Conservation (phyloP, 2,113 vertebrate genomes). For the Thunnus maccoyii region DNA sequence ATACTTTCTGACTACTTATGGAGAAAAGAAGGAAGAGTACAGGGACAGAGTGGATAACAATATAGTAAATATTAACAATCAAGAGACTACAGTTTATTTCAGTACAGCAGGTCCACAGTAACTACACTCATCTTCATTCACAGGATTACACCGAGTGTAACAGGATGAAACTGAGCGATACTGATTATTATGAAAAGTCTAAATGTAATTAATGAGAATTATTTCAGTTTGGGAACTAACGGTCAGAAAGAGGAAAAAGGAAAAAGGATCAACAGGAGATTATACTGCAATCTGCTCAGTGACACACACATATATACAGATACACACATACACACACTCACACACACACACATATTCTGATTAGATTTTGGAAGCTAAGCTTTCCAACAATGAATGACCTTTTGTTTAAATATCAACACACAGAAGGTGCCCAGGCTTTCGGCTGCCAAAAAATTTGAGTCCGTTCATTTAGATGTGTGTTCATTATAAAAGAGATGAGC, state of each 20-base stretch:
- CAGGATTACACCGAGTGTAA: not conserved
- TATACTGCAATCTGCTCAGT: slow-evolving; percentile 70
- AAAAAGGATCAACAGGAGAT: slow-evolving; percentile 68
- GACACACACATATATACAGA: slow-evolving; percentile 16
- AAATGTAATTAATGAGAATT: slow-evolving; percentile 61
- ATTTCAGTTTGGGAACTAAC: slow-evolving; percentile 48
- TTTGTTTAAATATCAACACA: slow-evolving; percentile 77
- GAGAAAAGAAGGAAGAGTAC: too few relatives aligned
- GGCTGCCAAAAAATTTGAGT: slow-evolving; percentile 61
- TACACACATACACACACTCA: slow-evolving; percentile 18
- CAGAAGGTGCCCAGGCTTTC: slow-evolving; percentile 70
- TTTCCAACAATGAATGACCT: slow-evolving; percentile 74
- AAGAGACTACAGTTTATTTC: not conserved
- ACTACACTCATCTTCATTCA: not conserved
- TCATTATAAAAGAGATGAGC: slow-evolving; percentile 34
- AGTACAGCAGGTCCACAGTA: not conserved
- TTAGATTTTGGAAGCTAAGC: slow-evolving; percentile 64
- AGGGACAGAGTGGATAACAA: too few relatives aligned
- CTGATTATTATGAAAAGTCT: slow-evolving; percentile 32
- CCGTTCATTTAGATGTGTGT: slow-evolving; percentile 33
- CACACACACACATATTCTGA: slow-evolving; percentile 37
- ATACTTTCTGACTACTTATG: too few relatives aligned
- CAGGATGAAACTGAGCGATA: slow-evolving; percentile 7
- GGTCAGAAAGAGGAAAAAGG: slow-evolving; percentile 30
- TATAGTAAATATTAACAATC: not conserved